phyloP scores from a whole-genome alignment of 1,140 invertebrate genomes.

The Temnothorax nylanderi region DNA sequence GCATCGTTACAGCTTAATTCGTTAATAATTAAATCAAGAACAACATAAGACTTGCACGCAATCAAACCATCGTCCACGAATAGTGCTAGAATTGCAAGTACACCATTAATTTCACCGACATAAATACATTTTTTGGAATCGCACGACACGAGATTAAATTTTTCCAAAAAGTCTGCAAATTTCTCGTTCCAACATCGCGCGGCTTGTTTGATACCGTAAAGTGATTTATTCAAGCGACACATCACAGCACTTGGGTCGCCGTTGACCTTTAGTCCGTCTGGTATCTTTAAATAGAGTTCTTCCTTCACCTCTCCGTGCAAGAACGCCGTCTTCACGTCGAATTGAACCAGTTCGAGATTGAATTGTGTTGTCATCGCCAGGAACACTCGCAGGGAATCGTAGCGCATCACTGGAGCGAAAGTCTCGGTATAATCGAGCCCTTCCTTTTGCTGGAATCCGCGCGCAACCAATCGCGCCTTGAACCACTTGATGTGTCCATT shows the following conservation, averaged over 20 bases:
- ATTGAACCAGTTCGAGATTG: constrained; percentile 59
- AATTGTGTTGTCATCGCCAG: constrained; percentile 5
- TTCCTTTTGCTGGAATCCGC: not conserved
- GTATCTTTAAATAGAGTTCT: constrained; percentile 10
- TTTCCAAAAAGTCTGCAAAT: constrained; percentile 69
- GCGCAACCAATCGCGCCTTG: not conserved
- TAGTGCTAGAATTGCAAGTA: not conserved
- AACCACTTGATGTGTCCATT: constrained; percentile 47
- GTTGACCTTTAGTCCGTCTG: constrained; percentile 22
- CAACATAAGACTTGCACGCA: constrained; percentile 64
- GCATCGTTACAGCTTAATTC: too few species aligned
- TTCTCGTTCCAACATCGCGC: constrained; percentile 75
- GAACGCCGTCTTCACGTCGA: constrained; percentile 80
- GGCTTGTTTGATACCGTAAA: constrained; percentile 82
- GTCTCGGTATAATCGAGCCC: constrained; percentile 7
- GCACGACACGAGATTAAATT: not conserved
- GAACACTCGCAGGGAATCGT: not conserved
- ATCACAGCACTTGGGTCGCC: constrained; percentile 64
- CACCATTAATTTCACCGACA: not conserved
- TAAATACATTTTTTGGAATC: constrained; percentile 27
- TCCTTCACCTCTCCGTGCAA: constrained; percentile 66
- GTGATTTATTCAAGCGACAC: constrained; percentile 76
- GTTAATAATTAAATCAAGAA: not conserved
- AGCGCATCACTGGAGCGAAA: constrained; percentile 4
- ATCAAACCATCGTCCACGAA: constrained; percentile 62